phyloP scores from a whole-genome alignment of 2,888 invertebrate species.

The Caenorhabditis auriculariae region DNA sequence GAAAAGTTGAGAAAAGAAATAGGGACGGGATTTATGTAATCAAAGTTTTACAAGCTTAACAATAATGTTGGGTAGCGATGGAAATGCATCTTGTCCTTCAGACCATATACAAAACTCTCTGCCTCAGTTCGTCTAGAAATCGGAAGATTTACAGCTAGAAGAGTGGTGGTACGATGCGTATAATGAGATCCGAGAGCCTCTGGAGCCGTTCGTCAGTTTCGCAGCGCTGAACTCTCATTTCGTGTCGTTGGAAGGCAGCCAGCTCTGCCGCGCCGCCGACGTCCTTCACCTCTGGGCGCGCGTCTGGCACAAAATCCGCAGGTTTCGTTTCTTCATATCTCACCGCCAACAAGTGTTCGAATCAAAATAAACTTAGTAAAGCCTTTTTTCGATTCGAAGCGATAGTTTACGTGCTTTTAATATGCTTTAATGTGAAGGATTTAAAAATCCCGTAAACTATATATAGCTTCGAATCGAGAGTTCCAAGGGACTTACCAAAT shows the following conservation, averaged over 20 bases:
- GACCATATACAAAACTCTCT: background rate
- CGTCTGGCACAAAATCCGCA: conserved; percentile 38
- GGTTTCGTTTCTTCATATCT: too few species aligned
- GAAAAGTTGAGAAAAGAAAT: background rate
- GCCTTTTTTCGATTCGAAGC: too few species aligned
- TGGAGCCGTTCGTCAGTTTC: conserved; percentile 34
- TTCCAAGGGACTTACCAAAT: too few species aligned
- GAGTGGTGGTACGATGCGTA: conserved; percentile 56
- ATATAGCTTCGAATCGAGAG: too few species aligned
- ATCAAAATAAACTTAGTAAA: too few species aligned
- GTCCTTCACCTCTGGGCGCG: conserved; percentile 24
- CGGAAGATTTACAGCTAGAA: conserved; percentile 37
- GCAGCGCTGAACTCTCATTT: conserved; percentile 27
- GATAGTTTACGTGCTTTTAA: too few species aligned
- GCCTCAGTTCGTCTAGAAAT: background rate
- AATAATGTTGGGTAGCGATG: background rate
- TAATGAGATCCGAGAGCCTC: conserved; percentile 38
- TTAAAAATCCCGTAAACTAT: too few species aligned
- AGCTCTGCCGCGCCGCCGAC: conserved; percentile 39
- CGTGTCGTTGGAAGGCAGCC: conserved; percentile 26
- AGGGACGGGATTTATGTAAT: background rate
- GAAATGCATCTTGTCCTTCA: background rate
- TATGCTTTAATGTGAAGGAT: too few species aligned
- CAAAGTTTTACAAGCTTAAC: background rate
- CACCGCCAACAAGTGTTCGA: too few species aligned